Evolutionary conservation across 53 echinoderm and acorn worm genomes (phyloP), one percentile per base, ranked within the genome.

Genomic region (Luidia sarsii): DNA sequence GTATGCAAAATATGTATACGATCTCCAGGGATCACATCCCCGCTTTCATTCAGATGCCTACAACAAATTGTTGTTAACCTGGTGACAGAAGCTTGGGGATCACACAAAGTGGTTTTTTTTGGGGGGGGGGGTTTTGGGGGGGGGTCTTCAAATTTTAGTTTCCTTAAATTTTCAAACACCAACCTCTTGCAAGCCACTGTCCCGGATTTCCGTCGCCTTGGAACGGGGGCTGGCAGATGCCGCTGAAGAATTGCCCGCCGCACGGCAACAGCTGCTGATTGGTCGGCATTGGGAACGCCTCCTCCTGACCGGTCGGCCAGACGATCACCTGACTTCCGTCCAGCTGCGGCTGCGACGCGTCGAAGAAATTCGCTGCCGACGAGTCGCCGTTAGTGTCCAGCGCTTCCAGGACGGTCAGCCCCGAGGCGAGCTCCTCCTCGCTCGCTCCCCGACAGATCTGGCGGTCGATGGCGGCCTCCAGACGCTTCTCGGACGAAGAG

Each of bases 251-350:
- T 4, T 41, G 55, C 38, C 57, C 74, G 38, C 28, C 74, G 4
- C 35, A 39, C 57, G 55, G 74, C 57, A 74, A 37, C 39, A 74
- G 25, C 56, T 74, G 74, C 57, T 57, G 74, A 53, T 45, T 74
- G 55, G 74, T 43, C 28, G 57, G 13, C 43, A 74, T 36, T 39
- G 55, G 39, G 35, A 31, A 43, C 2, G 29, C 57, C 28, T 74
- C 57, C 20, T 55, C 55, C 57, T 55, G 74, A 57, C 41, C 30
- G 56, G 74, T 11, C 30, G 43, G 57, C 74, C 74, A 74, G 9
- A 39, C 14, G 2, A 15, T 45, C 14, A 24, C 43, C 11, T 43
- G 48, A 1, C 50, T 10, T 46, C 46, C 46, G 46, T 8, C 15
- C 56, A 74, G 39, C 57, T 57, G 56, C 57, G 13, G 74, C 39